These are phyloP conservation scores for Nomada fucata DNA, from an alignment of 2,888 invertebrate genomes.

Conservation along the genomic window DNA sequence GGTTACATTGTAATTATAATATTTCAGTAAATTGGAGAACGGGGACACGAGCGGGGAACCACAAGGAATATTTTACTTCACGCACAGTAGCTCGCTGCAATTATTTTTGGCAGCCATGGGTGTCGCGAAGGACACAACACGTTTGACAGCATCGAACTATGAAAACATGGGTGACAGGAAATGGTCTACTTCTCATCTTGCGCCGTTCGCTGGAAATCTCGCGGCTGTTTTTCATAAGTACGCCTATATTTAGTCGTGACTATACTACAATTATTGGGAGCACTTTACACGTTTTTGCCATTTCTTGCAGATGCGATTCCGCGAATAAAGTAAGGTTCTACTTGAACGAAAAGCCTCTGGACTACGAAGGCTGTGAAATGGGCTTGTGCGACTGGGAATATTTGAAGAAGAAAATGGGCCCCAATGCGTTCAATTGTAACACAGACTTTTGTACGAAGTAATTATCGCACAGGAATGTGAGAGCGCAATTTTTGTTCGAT, in stretches of 20 bases:
- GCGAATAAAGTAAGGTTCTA: constrained; percentile 87
- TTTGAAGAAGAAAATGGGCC: constrained; percentile 86
- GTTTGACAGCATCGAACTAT: constrained; percentile 88
- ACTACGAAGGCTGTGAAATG: constrained; percentile 88
- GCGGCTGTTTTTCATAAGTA: constrained; percentile 90
- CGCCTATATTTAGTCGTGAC: not conserved
- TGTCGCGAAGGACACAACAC: constrained; percentile 86
- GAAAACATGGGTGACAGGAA: constrained; percentile 85
- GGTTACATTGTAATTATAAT: not conserved
- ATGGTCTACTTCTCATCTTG: constrained; percentile 88
- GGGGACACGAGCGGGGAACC: constrained; percentile 83
- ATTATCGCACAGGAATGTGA: not conserved
- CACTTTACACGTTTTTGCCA: not conserved
- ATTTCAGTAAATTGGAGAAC: constrained; percentile 69
- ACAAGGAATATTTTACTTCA: constrained; percentile 88
- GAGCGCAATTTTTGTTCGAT: not conserved
- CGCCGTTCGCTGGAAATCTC: constrained; percentile 90
- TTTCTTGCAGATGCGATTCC: constrained; percentile 85
- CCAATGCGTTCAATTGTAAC: constrained; percentile 29
- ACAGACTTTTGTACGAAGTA: constrained; percentile 31
- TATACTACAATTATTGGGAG: not conserved
- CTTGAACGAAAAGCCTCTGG: constrained; percentile 89
- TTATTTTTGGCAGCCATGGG: constrained; percentile 87
- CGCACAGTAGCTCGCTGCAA: constrained; percentile 87
- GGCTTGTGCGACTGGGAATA: constrained; percentile 91